These are phyloP conservation scores for Coptotermes formosanus DNA, from an alignment of 1,140 invertebrate genomes.

Conservation along the genomic window DNA sequence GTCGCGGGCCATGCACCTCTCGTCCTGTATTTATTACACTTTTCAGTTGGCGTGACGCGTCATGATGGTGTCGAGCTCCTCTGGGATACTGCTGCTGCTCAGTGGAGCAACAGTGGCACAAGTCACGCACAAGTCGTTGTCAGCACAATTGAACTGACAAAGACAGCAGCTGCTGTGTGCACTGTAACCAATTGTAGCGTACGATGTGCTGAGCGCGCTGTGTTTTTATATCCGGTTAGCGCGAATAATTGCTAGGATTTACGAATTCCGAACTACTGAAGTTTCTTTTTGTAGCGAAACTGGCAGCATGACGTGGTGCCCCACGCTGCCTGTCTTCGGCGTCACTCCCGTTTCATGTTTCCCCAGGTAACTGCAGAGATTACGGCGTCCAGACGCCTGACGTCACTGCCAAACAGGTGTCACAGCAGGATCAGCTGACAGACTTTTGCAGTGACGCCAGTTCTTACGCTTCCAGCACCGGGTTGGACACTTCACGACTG, in stretches of 20 bases:
- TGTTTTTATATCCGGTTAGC: too few relatives aligned
- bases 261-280: too few relatives aligned
- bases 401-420: neutral
- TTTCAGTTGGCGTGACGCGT: neutral
- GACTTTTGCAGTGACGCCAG: neutral
- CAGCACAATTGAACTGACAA: too few relatives aligned
- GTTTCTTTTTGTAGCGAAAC: too few relatives aligned
- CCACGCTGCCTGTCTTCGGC: too few relatives aligned
- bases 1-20: neutral
- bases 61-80: neutral
- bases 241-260: too few relatives aligned
- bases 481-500: too few relatives aligned
- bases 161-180: too few relatives aligned
- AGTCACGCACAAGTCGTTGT: too few relatives aligned
- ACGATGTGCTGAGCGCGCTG: too few relatives aligned
- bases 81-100: neutral
- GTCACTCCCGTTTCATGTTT: neutral
- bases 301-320: too few relatives aligned
- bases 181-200: too few relatives aligned
- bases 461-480: neutral
- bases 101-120: neutral
- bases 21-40: neutral
- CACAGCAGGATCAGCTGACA: neutral
- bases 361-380: neutral
- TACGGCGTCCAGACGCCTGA: neutral